These are phyloP conservation scores for Megalops cyprinoides DNA, from an alignment of 2,797 vertebrate species.

Conservation along the genomic window DNA sequence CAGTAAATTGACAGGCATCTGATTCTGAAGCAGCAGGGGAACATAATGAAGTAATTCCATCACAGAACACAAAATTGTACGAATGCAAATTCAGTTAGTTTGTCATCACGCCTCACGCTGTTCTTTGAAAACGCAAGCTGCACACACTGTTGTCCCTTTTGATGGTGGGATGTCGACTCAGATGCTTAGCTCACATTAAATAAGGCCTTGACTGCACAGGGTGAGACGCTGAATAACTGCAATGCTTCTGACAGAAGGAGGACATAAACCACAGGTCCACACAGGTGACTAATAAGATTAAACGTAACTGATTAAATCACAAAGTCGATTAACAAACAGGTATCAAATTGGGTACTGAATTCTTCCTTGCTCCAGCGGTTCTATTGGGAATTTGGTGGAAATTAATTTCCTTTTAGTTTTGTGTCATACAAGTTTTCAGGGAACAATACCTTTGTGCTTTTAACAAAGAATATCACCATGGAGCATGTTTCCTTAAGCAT, in stretches of 20 bases:
- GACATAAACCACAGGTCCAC: neutral
- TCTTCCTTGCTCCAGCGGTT: neutral
- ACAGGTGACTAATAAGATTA: neutral
- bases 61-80: neutral
- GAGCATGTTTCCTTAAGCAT: neutral
- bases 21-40: neutral
- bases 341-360: neutral
- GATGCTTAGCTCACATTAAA: neutral
- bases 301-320: neutral
- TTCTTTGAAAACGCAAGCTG: neutral
- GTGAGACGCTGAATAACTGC: neutral
- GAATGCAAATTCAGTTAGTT: too few relatives aligned
- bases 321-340: neutral
- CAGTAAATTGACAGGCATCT: neutral
- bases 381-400: neutral
- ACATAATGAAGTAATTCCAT: too few relatives aligned
- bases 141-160: neutral
- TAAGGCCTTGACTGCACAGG: neutral
- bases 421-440: neutral
- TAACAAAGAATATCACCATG: too few relatives aligned
- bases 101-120: neutral
- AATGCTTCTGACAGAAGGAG: neutral
- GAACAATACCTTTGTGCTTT: too few relatives aligned
- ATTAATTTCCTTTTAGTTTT: neutral
- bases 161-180: neutral